Conservation (phyloP, 2,888 invertebrate genomes). For the Maniola hyperantus region DNA sequence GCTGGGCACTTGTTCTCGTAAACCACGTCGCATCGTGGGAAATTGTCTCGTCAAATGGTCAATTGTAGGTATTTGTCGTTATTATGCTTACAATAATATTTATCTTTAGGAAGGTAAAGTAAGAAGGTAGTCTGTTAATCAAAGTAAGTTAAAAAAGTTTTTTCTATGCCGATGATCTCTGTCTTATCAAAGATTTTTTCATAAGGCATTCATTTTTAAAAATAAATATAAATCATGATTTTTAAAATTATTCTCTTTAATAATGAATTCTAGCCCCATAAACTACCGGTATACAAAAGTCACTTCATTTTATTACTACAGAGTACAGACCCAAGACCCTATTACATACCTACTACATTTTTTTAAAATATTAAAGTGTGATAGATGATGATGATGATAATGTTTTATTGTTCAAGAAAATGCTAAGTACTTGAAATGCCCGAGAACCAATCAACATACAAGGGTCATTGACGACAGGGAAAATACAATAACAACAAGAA, state of each 20-base stretch:
- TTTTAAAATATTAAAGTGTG: too few relatives aligned
- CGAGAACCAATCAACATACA: conserved; percentile 20
- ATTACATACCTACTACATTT: too few relatives aligned
- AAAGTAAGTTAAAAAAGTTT: neutral
- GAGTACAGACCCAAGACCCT: too few relatives aligned
- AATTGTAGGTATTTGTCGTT: conserved; percentile 21
- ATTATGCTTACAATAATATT: neutral
- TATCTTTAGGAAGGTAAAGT: neutral
- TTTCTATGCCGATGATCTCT: neutral
- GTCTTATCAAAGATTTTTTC: neutral
- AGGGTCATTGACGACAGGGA: conserved; percentile 38
- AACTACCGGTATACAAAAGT: too few relatives aligned
- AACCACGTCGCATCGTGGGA: conserved; percentile 57
- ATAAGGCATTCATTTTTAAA: too few relatives aligned
- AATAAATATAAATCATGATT: too few relatives aligned
- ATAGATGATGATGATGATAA: too few relatives aligned
- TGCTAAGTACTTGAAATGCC: neutral
- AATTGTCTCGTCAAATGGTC: conserved; percentile 33
- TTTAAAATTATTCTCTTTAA: too few relatives aligned
- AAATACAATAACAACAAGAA: conserved; percentile 33
- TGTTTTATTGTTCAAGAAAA: neutral
- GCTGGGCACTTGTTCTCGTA: conserved; percentile 53
- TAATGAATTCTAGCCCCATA: too few relatives aligned
- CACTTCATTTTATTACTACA: too few relatives aligned
- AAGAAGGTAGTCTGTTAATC: neutral